These are phyloP conservation scores for Lymantria monacha DNA, from an alignment of 2,888 invertebrate genomes.

Conservation along the genomic window DNA sequence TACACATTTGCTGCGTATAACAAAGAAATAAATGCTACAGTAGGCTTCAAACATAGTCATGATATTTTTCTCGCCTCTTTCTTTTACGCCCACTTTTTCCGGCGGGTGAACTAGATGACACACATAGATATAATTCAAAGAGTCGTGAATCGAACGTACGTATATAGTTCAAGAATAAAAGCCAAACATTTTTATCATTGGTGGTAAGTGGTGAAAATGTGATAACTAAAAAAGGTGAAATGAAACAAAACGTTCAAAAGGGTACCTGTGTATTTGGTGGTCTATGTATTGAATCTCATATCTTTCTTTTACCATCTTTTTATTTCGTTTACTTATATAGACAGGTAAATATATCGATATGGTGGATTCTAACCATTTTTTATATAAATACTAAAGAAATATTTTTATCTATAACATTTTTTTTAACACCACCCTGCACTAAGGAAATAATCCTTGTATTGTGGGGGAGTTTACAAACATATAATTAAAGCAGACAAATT, in stretches of 20 bases:
- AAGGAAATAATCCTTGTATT: too few relatives aligned
- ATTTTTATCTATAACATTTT: too few relatives aligned
- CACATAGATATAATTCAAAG: conserved; percentile 29
- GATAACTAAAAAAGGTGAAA: conserved; percentile 5
- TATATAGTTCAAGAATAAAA: conserved; percentile 25
- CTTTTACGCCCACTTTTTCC: conserved; percentile 22
- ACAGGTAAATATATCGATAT: too few relatives aligned
- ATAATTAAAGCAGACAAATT: too few relatives aligned
- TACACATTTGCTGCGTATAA: too few relatives aligned
- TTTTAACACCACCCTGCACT: too few relatives aligned
- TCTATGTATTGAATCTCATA: not conserved
- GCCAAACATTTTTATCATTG: conserved; percentile 28
- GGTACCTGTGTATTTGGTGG: too few relatives aligned
- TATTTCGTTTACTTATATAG: too few relatives aligned
- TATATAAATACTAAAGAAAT: too few relatives aligned
- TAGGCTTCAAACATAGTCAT: conserved; percentile 13
- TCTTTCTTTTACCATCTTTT: not conserved
- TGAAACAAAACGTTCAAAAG: conserved; percentile 1
- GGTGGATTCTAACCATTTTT: too few relatives aligned
- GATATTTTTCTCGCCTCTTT: conserved; percentile 18
- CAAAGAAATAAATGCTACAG: conserved; percentile 17
- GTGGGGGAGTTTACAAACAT: too few relatives aligned
- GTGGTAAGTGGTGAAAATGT: conserved; percentile 12
- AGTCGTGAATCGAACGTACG: conserved; percentile 23
- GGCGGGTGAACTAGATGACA: conserved; percentile 28